Base-by-base conservation (phyloP, 35 echinoderm and acorn worm species). In the Holothuria glaberrima region DNA sequence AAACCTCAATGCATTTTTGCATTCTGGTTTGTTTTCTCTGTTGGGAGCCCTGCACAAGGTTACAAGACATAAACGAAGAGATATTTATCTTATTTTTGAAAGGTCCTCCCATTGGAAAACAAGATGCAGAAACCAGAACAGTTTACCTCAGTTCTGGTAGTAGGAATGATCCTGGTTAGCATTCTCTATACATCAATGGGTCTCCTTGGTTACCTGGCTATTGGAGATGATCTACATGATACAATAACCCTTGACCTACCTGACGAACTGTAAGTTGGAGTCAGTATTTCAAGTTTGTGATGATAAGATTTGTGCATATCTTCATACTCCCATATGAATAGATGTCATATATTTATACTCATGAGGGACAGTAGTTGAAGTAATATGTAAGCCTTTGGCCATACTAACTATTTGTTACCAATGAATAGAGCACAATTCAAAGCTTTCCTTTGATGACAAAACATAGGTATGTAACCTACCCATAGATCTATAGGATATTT, bases 41-140 rank as follows among this genome's bases (percentile, higher is more conserved):
- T n/a, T n/a, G n/a, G n/a, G n/a, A n/a, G n/a, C n/a, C n/a, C n/a
- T n/a, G n/a, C n/a, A n/a, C 16, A 14, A 1, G 16, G 50, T 5
- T 14, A 54, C 9, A 54, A 1, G 50, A 41, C 36, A 41, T 4
- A 54, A 9, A 54, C 10, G 12, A 14, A 54, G 16, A 5, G 12
- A 13, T 12, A n/a, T 38, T n/a, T 4, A 38, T 22, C 52, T 70
- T 57, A 13, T 91, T 84, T 35, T n/a, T 61, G 0, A 12, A 24
- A 98, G 96, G 90, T 98, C 58, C 84, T 98, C 54, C 96, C 96
- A 6, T 50, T 98, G 48, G 93, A 94, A 85, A 94, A 92, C 66
- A 90, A 98, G 68, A 98, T 92, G 87, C 84, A 92, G 74, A 88
- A 90, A 16, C 92, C 93, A 12, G 83, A 98, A 44, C 81, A 98